phyloP scores from a whole-genome alignment of 2,888 invertebrate genomes.

The Trilocha varians region DNA sequence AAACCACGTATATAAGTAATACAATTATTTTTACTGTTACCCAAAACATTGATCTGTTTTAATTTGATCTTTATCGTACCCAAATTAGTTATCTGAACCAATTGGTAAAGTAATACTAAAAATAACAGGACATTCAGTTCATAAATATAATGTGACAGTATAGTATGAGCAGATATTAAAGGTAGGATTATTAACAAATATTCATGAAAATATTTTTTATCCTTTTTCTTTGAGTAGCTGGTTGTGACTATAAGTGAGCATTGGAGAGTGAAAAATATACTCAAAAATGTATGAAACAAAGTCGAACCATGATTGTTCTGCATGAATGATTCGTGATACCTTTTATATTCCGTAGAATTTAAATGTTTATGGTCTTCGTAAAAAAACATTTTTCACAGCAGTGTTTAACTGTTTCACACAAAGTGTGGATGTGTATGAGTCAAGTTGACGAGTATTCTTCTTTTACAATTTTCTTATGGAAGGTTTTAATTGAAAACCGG shows the following conservation, averaged over 20 bases:
- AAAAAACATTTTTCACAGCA: background rate
- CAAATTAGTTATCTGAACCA: constrained; percentile 14
- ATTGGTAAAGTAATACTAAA: constrained; percentile 25
- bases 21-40: constrained; percentile 34
- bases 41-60: constrained; percentile 21
- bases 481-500: too few species aligned
- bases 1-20: constrained; percentile 81
- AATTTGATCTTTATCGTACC: constrained; percentile 16
- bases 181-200: constrained; percentile 72
- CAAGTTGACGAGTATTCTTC: too few species aligned
- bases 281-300: constrained; percentile 60
- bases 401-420: too few species aligned
- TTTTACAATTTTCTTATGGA: too few species aligned
- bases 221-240: constrained; percentile 15
- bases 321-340: constrained; percentile 67
- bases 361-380: constrained; percentile 15
- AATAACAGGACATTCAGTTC: constrained; percentile 36
- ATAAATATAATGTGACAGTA: constrained; percentile 48
- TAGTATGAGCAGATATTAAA: constrained; percentile 70
- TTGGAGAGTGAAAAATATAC: constrained; percentile 52
- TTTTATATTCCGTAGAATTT: constrained; percentile 53
- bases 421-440: too few species aligned
- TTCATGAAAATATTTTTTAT: constrained; percentile 58
- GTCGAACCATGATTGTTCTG: constrained; percentile 70
- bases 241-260: constrained; percentile 39